Evolutionary conservation across 2,113 vertebrate genomes (phyloP).

Genomic region (Coracopsis vasa): DNA sequence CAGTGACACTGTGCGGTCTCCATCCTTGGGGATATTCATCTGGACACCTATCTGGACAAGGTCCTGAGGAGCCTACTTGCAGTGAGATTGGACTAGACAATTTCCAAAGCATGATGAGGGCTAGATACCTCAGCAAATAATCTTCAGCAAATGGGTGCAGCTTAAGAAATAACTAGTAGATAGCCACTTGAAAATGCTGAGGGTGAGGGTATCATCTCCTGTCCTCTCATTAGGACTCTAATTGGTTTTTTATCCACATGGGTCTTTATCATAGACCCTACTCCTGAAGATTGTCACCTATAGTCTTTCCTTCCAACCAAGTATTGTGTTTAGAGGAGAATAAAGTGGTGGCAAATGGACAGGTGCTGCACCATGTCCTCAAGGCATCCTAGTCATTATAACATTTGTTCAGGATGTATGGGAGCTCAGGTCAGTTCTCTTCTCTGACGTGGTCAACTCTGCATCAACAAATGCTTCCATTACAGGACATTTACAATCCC

Average conservation of each 20-base stretch:
- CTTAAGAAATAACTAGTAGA: neutral
- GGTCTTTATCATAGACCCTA: neutral
- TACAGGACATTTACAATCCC: constrained; percentile 28
- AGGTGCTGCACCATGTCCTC: neutral
- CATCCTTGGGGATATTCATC: neutral
- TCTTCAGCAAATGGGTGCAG: neutral
- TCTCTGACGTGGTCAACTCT: constrained; percentile 2
- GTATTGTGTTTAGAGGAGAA: neutral
- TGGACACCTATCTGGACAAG: neutral
- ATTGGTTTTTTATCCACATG: neutral
- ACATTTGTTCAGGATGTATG: neutral
- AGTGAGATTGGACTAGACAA: neutral
- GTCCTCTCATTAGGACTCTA: neutral
- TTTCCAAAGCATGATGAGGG: neutral
- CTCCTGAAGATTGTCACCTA: neutral
- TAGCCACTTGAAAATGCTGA: neutral
- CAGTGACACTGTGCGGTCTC: neutral
- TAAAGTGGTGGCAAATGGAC: neutral
- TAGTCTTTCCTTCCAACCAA: neutral
- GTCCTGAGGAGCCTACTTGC: neutral
- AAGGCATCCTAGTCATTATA: neutral
- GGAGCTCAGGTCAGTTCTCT: neutral
- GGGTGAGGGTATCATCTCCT: neutral
- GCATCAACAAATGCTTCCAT: constrained; percentile 24
- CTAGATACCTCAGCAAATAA: neutral